phyloP scores from a whole-genome alignment of 1,140 invertebrate genomes.

The Nasonia longicornis region DNA sequence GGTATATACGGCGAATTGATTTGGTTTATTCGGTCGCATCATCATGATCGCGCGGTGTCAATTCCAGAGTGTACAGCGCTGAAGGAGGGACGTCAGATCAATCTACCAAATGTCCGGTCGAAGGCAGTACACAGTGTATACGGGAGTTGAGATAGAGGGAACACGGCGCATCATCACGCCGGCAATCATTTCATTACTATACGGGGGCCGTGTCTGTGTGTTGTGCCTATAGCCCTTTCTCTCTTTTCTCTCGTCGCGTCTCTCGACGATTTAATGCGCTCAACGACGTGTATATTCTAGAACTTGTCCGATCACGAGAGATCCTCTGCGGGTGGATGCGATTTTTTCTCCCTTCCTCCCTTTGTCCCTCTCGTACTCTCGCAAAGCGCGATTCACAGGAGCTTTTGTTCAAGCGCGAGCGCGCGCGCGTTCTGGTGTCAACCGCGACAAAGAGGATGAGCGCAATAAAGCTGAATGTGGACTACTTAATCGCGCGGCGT shows the following conservation, averaged over 20 bases:
- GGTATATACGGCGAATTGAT: constrained; percentile 34
- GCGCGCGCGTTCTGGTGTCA: not conserved
- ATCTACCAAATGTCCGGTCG: constrained; percentile 64
- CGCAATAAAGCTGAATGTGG: constrained; percentile 23
- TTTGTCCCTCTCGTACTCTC: not conserved
- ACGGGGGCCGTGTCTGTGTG: constrained; percentile 38
- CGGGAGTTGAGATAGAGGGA: constrained; percentile 39
- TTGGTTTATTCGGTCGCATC: constrained; percentile 15
- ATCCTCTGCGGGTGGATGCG: not conserved
- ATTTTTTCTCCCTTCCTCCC: too few relatives aligned
- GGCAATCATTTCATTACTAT: constrained; percentile 62
- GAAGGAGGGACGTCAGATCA: constrained; percentile 55
- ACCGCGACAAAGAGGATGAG: constrained; percentile 7
- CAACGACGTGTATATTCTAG: constrained; percentile 19
- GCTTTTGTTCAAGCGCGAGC: not conserved
- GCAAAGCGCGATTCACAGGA: not conserved
- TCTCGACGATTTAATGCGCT: constrained; percentile 19
- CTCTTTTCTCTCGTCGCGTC: constrained; percentile 3
- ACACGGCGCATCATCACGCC: constrained; percentile 29
- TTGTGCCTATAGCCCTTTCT: constrained; percentile 20
- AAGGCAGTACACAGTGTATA: constrained; percentile 24
- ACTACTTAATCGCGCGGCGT: not conserved
- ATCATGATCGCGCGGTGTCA: constrained; percentile 43
- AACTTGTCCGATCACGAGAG: constrained; percentile 15
- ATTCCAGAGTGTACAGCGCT: constrained; percentile 42